Evolutionary conservation across 1,140 invertebrate species (phyloP).

Genomic region (Nymphalis io): DNA sequence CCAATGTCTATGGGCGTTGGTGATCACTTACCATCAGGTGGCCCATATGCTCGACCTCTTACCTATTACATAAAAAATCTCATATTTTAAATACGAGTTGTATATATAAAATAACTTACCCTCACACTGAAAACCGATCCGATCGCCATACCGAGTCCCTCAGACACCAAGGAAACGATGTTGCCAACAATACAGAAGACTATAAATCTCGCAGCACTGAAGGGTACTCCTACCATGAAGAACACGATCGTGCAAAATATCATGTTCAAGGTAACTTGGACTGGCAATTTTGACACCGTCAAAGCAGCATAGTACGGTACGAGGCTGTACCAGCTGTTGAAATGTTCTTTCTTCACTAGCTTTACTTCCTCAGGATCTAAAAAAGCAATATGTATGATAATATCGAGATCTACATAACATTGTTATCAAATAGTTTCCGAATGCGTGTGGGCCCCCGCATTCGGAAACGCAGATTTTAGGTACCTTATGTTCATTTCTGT

Average conservation of each 20-base stretch:
- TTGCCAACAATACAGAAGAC: conserved; percentile 82
- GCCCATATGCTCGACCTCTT: too few species aligned
- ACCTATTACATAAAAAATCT: too few species aligned
- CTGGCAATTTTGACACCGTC: conserved; percentile 85
- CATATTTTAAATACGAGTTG: too few species aligned
- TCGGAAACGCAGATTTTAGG: too few species aligned
- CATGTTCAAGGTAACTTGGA: conserved; percentile 81
- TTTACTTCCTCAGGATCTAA: conserved; percentile 90
- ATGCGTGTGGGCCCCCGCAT: too few species aligned
- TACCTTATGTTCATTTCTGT: too few species aligned
- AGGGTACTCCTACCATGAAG: conserved; percentile 83
- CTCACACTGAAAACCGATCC: conserved; percentile 84
- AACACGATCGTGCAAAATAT: conserved; percentile 83
- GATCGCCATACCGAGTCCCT: conserved; percentile 84
- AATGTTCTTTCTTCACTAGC: conserved; percentile 89
- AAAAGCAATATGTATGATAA: conserved; percentile 38
- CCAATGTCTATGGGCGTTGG: too few species aligned
- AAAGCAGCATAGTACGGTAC: conserved; percentile 90
- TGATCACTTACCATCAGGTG: too few species aligned
- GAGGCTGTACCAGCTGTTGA: conserved; percentile 92
- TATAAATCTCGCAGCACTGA: conserved; percentile 76
- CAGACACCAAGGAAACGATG: conserved; percentile 82
- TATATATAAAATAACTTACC: conserved; percentile 67
- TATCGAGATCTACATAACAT: too few species aligned
- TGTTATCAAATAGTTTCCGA: too few species aligned